Evolutionary conservation across 2,888 invertebrate genomes (phyloP).

Genomic region (Macrosoma leucophasiata): DNA sequence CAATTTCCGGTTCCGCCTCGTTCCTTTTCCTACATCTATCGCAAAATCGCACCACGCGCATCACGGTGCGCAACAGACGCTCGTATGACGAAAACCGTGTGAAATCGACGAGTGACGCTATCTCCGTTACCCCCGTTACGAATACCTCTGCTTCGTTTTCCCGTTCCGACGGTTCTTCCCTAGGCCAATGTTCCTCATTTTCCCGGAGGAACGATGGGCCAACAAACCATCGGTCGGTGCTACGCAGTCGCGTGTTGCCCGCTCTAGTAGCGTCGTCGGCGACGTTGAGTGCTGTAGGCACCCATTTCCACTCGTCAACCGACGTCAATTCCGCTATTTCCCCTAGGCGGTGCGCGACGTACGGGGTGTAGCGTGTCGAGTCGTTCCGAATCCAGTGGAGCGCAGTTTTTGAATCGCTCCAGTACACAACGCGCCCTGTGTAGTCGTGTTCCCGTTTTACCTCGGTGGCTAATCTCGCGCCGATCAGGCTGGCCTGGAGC

Average conservation of each 20-base stretch:
- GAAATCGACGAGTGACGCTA: too few species aligned
- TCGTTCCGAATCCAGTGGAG: constrained; percentile 18
- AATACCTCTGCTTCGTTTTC: neutral
- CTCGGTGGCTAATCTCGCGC: too few species aligned
- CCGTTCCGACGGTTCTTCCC: neutral
- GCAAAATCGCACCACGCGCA: neutral
- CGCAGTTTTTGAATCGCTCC: constrained; percentile 5
- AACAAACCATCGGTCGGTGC: neutral
- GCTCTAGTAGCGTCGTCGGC: constrained; percentile 2
- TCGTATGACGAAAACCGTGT: neutral
- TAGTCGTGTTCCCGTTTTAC: neutral
- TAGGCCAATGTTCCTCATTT: neutral
- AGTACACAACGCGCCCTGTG: neutral
- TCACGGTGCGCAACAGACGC: neutral
- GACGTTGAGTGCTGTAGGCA: neutral
- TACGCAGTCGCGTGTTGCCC: neutral
- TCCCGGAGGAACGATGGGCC: neutral
- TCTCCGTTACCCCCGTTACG: neutral
- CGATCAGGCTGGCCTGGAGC: constrained; percentile 17
- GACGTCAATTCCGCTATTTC: constrained; percentile 6
- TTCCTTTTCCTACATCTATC: neutral
- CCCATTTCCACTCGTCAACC: neutral
- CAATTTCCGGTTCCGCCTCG: neutral
- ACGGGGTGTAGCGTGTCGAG: constrained; percentile 8
- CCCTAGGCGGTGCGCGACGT: constrained; percentile 8